Evolutionary conservation across 1,140 invertebrate species (phyloP).

Genomic region (Medauroidea extradentata): DNA sequence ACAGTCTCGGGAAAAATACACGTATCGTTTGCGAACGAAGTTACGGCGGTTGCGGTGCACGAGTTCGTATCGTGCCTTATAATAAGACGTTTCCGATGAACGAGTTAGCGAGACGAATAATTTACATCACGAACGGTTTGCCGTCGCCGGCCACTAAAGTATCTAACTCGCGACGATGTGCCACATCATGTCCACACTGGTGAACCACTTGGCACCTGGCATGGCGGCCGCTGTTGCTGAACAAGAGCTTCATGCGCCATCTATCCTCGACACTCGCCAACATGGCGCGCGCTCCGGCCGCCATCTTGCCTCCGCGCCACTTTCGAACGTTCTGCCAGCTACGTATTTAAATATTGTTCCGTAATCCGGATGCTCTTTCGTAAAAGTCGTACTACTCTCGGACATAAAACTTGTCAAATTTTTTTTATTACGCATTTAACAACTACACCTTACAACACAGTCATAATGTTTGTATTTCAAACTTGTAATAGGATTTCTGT

Average conservation of each 20-base stretch:
- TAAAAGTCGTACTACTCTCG: too few relatives aligned
- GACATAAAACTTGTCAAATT: too few relatives aligned
- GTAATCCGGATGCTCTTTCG: too few relatives aligned
- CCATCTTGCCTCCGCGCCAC: slow-evolving; percentile 14
- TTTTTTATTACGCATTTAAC: too few relatives aligned
- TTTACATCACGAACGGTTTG: slow-evolving; percentile 21
- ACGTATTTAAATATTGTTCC: too few relatives aligned
- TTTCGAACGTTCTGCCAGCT: too few relatives aligned
- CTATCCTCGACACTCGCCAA: slow-evolving; percentile 3
- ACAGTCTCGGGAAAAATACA: slow-evolving; percentile 16
- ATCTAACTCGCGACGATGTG: slow-evolving; percentile 40
- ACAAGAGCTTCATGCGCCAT: slow-evolving; percentile 7
- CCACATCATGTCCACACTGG: slow-evolving; percentile 50
- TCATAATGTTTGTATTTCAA: too few relatives aligned
- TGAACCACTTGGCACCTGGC: slow-evolving; percentile 49
- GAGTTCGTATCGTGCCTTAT: slow-evolving; percentile 9
- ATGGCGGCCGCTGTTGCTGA: slow-evolving; percentile 40
- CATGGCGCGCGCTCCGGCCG: slow-evolving; percentile 6
- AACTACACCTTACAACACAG: too few relatives aligned
- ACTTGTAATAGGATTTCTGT: too few relatives aligned
- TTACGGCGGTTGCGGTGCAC: slow-evolving; percentile 6
- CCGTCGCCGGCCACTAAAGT: slow-evolving; percentile 17
- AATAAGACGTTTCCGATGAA: slow-evolving; percentile 16
- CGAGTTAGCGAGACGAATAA: slow-evolving; percentile 16
- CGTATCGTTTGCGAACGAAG: slow-evolving; percentile 16